These are phyloP conservation scores for Tachina fera DNA, from an alignment of 2,888 invertebrate species.

Conservation along the genomic window DNA sequence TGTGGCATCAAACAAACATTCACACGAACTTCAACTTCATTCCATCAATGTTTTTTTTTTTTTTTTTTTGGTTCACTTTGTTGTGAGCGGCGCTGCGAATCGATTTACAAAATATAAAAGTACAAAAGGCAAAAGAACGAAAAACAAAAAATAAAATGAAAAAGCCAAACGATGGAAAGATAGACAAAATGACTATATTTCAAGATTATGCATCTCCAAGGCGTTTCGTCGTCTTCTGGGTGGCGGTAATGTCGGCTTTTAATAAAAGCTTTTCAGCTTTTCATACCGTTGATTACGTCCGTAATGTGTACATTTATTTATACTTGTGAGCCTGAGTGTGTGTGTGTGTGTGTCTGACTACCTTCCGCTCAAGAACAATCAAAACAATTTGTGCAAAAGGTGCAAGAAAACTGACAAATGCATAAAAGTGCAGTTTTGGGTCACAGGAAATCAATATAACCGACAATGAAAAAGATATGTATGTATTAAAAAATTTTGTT, in stretches of 20 bases:
- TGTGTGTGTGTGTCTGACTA: slow-evolving; percentile 13
- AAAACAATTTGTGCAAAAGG: slow-evolving; percentile 31
- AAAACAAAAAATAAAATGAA: background rate
- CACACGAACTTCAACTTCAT: slow-evolving; percentile 41
- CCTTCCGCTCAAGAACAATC: slow-evolving; percentile 40
- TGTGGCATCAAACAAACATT: background rate
- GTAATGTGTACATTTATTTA: slow-evolving; percentile 39
- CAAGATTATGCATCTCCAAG: slow-evolving; percentile 62
- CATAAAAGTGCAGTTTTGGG: background rate
- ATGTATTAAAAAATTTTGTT: background rate
- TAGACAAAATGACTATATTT: slow-evolving; percentile 67
- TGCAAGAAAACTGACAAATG: background rate
- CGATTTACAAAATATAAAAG: slow-evolving; percentile 55
- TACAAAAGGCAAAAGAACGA: slow-evolving; percentile 6
- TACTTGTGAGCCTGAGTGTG: background rate
- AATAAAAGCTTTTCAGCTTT: slow-evolving; percentile 65
- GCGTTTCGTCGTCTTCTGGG: slow-evolving; percentile 64
- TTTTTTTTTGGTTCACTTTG: slow-evolving; percentile 60
- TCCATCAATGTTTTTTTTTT: slow-evolving; percentile 4
- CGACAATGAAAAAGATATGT: background rate
- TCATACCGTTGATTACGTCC: slow-evolving; percentile 55
- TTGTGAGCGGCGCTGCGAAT: slow-evolving; percentile 67
- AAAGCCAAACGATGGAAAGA: slow-evolving; percentile 30
- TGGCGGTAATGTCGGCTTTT: slow-evolving; percentile 63
- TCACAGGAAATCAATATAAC: background rate